phyloP scores from a whole-genome alignment of 2,113 vertebrate species.

The Protomyctophum bolini region DNA sequence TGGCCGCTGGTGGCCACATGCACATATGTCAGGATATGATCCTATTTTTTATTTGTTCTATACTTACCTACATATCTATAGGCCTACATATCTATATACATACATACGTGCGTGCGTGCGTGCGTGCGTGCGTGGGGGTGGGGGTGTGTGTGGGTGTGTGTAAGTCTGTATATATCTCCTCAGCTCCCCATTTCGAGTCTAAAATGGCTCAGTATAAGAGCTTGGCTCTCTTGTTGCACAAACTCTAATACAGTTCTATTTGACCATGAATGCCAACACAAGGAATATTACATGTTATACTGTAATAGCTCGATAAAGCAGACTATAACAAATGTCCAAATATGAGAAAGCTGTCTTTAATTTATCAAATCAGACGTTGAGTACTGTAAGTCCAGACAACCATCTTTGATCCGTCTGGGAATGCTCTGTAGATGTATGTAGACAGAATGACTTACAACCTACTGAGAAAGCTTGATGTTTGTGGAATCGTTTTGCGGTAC shows the following conservation, averaged over 20 bases:
- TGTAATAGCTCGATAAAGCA: conserved; percentile 54
- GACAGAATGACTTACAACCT: conserved; percentile 14
- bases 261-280: conserved; percentile 57
- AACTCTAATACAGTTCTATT: conserved; percentile 20
- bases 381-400: conserved; percentile 9
- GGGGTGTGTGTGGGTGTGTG: neutral
- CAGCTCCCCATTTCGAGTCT: neutral
- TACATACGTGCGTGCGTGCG: too few species aligned
- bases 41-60: conserved; percentile 1
- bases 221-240: conserved; percentile 8
- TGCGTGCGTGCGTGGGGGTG: too few species aligned
- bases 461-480: neutral
- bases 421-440: conserved; percentile 11
- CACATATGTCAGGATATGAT: conserved; percentile 57
- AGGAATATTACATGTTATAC: conserved; percentile 65
- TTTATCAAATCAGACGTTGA: conserved; percentile 22
- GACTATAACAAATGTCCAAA: conserved; percentile 3
- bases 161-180: neutral
- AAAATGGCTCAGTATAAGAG: conserved; percentile 1
- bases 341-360: conserved; percentile 31
- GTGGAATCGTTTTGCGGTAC: neutral
- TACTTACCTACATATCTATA: too few species aligned
- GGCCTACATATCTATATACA: too few species aligned
- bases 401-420: conserved; percentile 15
- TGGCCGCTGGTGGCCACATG: conserved; percentile 53